These are phyloP conservation scores for Graphium colonna DNA, from an alignment of 2,888 invertebrate genomes.

Conservation along the genomic window DNA sequence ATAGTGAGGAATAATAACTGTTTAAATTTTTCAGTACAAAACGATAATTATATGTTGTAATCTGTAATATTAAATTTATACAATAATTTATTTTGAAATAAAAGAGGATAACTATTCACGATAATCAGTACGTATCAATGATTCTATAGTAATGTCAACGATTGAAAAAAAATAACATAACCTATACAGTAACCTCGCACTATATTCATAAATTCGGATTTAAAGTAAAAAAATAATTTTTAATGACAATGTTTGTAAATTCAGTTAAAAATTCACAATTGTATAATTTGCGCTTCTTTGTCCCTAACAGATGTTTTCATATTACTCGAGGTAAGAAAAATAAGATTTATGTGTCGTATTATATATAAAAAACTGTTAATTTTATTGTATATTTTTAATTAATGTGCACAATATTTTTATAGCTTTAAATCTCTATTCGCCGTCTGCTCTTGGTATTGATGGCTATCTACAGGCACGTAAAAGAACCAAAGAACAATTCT, in stretches of 20 bases:
- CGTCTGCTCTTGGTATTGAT: constrained; percentile 81
- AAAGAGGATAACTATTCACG: too few species aligned
- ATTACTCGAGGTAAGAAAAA: constrained; percentile 1
- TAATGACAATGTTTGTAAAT: constrained; percentile 15
- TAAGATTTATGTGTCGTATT: neutral
- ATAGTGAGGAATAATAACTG: too few species aligned
- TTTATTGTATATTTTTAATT: neutral
- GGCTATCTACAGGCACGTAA: constrained; percentile 77
- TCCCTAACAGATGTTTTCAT: neutral
- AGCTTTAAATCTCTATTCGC: constrained; percentile 76
- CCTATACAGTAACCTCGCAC: constrained; percentile 5
- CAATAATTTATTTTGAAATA: too few species aligned
- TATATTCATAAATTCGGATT: neutral
- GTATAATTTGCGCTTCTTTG: constrained; percentile 5
- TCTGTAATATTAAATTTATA: too few species aligned
- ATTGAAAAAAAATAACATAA: constrained; percentile 3
- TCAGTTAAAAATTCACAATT: constrained; percentile 4
- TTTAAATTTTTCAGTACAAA: too few species aligned
- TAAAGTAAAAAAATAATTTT: neutral
- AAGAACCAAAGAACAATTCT: constrained; percentile 80
- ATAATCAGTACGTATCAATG: too few species aligned
- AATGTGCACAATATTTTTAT: constrained; percentile 12
- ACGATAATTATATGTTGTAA: too few species aligned
- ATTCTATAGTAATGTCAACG: too few species aligned
- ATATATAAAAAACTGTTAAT: neutral